phyloP scores from a whole-genome alignment of 2,797 vertebrate genomes.

The Catostomus latipinnis region DNA sequence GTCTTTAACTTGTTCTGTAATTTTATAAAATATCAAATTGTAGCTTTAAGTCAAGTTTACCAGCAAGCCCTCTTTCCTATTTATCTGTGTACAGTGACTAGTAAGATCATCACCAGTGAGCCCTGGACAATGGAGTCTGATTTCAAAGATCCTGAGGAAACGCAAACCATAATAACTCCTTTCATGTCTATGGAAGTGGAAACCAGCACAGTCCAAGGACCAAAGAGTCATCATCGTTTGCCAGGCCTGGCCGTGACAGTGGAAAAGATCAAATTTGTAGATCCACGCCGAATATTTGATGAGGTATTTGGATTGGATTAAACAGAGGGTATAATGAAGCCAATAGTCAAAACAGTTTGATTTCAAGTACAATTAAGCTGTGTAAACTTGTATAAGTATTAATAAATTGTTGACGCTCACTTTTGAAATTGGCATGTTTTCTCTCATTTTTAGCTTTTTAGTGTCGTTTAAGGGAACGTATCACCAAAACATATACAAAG shows the following conservation, averaged over 20 bases:
- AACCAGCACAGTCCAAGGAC: neutral
- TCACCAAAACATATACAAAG: too few species aligned
- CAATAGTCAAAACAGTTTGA: neutral
- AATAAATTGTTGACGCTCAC: neutral
- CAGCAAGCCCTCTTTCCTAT: neutral
- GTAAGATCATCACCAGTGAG: slow-evolving; percentile 31
- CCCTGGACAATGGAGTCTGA: slow-evolving; percentile 29
- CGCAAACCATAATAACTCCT: neutral
- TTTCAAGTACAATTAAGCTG: neutral
- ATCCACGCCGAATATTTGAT: slow-evolving; percentile 43
- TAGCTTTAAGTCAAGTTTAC: too few species aligned
- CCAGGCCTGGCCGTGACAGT: neutral
- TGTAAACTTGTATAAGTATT: neutral
- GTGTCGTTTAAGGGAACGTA: neutral
- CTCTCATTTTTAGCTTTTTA: neutral
- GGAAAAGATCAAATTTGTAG: neutral
- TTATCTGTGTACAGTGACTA: neutral
- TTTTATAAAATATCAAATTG: too few species aligned
- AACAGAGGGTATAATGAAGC: neutral
- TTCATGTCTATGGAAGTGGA: neutral
- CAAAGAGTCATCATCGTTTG: neutral
- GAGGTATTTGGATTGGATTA: slow-evolving; percentile 55
- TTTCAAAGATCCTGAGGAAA: neutral
- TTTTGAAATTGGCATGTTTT: neutral
- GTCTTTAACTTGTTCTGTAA: too few species aligned